These are phyloP conservation scores for Sylvia atricapilla DNA, from an alignment of 2,113 vertebrate species.

Conservation along the genomic window DNA sequence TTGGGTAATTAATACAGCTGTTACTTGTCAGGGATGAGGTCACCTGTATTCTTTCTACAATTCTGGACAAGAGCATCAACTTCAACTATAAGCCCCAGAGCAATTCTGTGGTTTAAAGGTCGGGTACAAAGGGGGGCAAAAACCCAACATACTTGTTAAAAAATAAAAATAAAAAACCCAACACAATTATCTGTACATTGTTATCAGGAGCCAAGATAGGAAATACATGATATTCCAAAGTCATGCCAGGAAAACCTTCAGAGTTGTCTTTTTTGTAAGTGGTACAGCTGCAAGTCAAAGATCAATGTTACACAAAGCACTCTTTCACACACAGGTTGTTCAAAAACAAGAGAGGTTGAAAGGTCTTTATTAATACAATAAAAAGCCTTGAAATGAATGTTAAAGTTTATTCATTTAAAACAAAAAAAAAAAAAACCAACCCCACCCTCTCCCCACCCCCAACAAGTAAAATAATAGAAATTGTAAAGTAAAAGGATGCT, in stretches of 20 bases:
- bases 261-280: neutral
- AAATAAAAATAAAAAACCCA: neutral
- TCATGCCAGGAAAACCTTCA: conserved; percentile 11
- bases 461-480: neutral
- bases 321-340: conserved; percentile 19
- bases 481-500: neutral
- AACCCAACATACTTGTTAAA: neutral
- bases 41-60: neutral
- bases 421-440: neutral
- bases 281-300: conserved; percentile 55
- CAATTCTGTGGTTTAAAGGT: neutral
- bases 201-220: neutral
- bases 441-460: neutral
- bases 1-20: neutral
- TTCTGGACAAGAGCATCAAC: neutral
- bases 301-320: neutral
- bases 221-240: neutral
- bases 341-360: neutral
- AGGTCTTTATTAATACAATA: conserved; percentile 28
- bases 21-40: neutral
- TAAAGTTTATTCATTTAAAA: conserved; percentile 53
- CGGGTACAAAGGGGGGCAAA: neutral
- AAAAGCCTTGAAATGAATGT: neutral
- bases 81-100: neutral
- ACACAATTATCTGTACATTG: neutral